A percentile compares a stretch with the other conserved stretches of the same genome.
Evolutionary conservation across 2,113 vertebrate species (phyloP).

Genomic region (Clarias gariepinus): DNA sequence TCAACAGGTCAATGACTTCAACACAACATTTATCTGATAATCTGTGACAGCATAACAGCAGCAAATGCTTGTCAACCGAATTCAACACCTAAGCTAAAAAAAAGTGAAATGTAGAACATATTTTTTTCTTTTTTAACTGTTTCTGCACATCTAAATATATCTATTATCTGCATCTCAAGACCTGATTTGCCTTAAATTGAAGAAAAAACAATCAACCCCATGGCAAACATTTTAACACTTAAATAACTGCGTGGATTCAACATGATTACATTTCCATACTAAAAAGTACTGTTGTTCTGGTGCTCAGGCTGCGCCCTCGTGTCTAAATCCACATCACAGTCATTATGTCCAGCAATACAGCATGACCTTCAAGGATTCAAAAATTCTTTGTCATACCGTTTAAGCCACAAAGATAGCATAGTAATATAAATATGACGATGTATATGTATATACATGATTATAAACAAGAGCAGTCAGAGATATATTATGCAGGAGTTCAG

Average conservation of each 20-base stretch:
- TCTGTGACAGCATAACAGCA: neutral
- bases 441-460: too few relatives aligned
- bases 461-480: too few relatives aligned
- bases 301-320: too few relatives aligned
- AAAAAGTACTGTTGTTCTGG: neutral
- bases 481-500: too few relatives aligned
- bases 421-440: too few relatives aligned
- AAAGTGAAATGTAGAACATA: neutral
- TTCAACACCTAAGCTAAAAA: neutral
- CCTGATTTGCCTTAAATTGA: neutral
- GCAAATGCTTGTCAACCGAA: neutral
- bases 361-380: too few relatives aligned
- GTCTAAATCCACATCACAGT: too few relatives aligned
- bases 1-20: neutral
- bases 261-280: neutral
- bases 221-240: neutral
- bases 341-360: too few relatives aligned
- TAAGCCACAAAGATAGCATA: too few relatives aligned
- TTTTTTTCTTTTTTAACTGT: too few relatives aligned
- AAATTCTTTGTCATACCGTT: too few relatives aligned
- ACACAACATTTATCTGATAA: neutral
- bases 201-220: neutral
- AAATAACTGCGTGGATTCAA: neutral
- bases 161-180: neutral
- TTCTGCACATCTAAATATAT: neutral